Evolutionary conservation across 2,888 invertebrate species (phyloP), one percentile per base, ranked within the genome.

Genomic region (Coenonympha arcania): DNA sequence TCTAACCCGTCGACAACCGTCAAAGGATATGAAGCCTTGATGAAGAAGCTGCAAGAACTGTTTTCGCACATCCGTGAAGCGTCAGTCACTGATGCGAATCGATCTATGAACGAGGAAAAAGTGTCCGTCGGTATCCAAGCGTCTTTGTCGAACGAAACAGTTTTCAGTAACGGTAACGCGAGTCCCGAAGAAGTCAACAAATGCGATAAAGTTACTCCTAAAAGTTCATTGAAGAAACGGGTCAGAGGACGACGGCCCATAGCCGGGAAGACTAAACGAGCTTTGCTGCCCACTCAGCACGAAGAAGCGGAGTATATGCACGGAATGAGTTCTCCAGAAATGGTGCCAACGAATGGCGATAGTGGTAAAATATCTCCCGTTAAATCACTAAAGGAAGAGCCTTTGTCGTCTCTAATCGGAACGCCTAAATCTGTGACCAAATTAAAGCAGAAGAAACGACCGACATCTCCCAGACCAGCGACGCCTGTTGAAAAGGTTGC

Each of bases 311-410:
- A 84, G 42, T 78, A 79, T 48, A 75, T 81, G 73, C 78, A 80
- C 20, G 81, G 77, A 0, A 81, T 86, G 72, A 82, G 83, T 60
- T 87, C 87, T 0, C 87, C 87, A 3, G 87, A 87, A 73, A 85
- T 86, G 79, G 71, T 86, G 36, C 76, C 85, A 4, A 78, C 73
- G 0, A 85, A 82, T 34, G 75, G 79, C 0, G 78, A 82, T 4
- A 74, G 56, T 44, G 78, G 72, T 1, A 76, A 76, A 24, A 66
- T 65, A 1, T 78, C 79, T 0, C 74, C 74, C 0, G 58, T 69
- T 1, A 82, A 78, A 56, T 76, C 77, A 0, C 77, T 73, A 0
- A 84, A 82, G 55, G 82, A 85, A 0, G 86, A 85, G 51, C 75
- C 80, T 0, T 42, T 75, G 1, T 69, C 76, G 0, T 61, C 72